Evolutionary conservation across 2,797 vertebrate species (phyloP), one percentile per base, ranked within the genome.

Genomic region (Oreonectes daqikongensis): DNA sequence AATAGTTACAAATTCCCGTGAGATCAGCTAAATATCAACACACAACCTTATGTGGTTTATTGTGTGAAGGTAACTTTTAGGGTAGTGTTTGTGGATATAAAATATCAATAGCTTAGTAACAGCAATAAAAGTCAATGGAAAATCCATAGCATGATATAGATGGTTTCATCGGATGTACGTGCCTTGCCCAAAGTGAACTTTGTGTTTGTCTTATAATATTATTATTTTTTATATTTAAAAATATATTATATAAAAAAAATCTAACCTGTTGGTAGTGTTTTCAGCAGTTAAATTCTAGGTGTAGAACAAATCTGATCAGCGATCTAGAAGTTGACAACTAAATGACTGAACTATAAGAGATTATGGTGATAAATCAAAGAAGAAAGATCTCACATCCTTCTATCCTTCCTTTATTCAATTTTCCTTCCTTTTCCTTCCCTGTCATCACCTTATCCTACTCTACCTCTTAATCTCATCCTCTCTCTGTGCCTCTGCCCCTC

Each of bases 311-410:
- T 53, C 14, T 14, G 42, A 68, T 76, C n/a, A 75, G 50, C 67
- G 72, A 67, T 30, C 63, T 50, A 57, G 26, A 44, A 32, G 64
- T 60, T 61, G 57, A 18, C 71, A 73, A 73, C 44, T 53, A 75
- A 66, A 75, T 67, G 8, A 66, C 30, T 57, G 42, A 65, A 80
- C 76, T n/a, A 69, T 28, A 68, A 82, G 74, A 69, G 75, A 82
- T 65, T 76, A 78, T 69, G 1, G 5, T 35, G 46, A 70, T 24
- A 72, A 52, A 20, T 69, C n/a, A 69, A 76, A 69, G 72, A 52
- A 7, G 10, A 26, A 76, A 69, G 20, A 10, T 61, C 20, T 61
- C 18, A 61, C 30, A 11, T 48, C 20, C 22, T 26, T 20, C 17
- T 7, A 4, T n/a, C 48, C 3, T 22, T 26, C 52, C 42, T 35